phyloP scores from a whole-genome alignment of 2,888 invertebrate genomes.

The Chalcosyrphus nemorum region DNA sequence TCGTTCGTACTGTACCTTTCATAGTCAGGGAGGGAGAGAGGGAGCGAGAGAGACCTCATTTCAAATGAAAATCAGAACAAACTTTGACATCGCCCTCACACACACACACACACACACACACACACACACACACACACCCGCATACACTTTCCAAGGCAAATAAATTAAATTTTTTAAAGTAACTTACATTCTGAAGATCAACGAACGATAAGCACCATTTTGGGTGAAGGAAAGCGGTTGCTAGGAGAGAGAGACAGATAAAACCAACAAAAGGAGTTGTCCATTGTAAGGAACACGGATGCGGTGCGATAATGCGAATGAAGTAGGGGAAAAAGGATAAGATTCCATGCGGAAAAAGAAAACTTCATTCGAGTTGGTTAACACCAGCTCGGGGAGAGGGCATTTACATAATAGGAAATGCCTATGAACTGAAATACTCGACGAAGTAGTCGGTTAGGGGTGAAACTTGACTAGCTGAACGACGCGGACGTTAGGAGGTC shows the following conservation, averaged over 20 bases:
- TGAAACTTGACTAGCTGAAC: neutral
- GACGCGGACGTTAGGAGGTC: too few relatives aligned
- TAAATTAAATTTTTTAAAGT: conserved; percentile 18
- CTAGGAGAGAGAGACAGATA: neutral
- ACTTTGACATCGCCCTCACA: neutral
- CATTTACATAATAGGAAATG: conserved; percentile 20
- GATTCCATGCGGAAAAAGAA: conserved; percentile 1
- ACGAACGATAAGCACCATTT: conserved; percentile 14
- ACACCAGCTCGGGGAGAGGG: conserved; percentile 1
- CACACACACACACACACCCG: neutral
- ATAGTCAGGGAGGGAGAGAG: too few relatives aligned
- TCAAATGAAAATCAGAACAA: conserved; percentile 15
- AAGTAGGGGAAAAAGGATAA: neutral
- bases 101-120: neutral
- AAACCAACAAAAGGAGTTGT: neutral
- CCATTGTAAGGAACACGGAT: neutral
- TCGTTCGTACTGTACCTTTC: neutral
- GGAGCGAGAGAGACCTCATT: neutral
- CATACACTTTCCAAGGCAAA: neutral
- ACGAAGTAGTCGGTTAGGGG: neutral
- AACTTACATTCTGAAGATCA: conserved; percentile 31
- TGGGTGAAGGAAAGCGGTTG: neutral
- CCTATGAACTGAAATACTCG: neutral
- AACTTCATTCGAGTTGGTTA: neutral
- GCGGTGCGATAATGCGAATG: too few relatives aligned